A percentile compares a stretch with the other conserved stretches of the same genome.
Evolutionary conservation across 2,113 vertebrate species (phyloP).

Genomic region (Bos indicus): DNA sequence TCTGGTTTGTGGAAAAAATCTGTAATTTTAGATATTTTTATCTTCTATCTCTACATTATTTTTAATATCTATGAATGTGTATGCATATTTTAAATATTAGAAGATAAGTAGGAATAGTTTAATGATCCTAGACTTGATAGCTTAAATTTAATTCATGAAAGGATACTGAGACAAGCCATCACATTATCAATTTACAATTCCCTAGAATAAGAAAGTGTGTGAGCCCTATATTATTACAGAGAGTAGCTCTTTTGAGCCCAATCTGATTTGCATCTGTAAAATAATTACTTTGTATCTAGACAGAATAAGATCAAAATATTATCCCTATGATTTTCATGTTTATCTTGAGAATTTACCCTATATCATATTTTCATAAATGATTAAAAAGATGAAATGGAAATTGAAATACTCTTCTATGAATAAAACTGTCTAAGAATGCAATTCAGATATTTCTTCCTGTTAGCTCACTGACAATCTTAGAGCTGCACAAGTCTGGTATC

Average conservation of each 20-base stretch:
- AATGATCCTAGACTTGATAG: not conserved
- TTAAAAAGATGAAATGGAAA: not conserved
- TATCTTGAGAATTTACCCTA: not conserved
- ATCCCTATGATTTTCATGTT: not conserved
- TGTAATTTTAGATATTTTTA: not conserved
- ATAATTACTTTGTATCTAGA: not conserved
- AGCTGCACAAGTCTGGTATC: not conserved
- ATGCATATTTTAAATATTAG: not conserved
- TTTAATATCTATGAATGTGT: not conserved
- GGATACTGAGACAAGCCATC: not conserved
- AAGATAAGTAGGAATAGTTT: not conserved
- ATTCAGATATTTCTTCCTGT: not conserved
- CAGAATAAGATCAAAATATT: not conserved
- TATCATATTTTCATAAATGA: not conserved
- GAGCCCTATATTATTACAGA: not conserved
- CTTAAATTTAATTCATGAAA: not conserved
- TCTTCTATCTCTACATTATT: not conserved
- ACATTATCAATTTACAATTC: not conserved
- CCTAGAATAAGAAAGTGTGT: not conserved
- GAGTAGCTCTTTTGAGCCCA: not conserved
- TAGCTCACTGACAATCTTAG: not conserved
- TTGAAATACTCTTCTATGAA: not conserved
- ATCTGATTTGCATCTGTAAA: not conserved
- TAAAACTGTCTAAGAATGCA: not conserved
- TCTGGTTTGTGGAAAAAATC: not conserved